phyloP scores from a whole-genome alignment of 1,140 invertebrate genomes.

The Aphelenchoides fujianensis region DNA sequence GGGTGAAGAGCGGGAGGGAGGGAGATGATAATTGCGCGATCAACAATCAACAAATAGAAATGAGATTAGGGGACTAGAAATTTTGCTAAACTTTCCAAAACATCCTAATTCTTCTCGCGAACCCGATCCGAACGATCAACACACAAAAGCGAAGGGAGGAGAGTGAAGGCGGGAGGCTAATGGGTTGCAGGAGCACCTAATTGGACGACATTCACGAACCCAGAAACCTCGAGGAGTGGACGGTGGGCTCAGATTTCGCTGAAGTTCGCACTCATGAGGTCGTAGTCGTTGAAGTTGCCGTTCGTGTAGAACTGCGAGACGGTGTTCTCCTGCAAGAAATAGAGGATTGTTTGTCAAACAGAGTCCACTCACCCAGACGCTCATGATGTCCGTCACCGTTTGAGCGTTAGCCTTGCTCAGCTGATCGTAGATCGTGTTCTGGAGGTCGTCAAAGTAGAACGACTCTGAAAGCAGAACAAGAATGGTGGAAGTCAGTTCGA shows the following conservation, averaged over 20 bases:
- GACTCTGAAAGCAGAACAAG: slow-evolving; percentile 37
- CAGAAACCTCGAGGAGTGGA: too few relatives aligned
- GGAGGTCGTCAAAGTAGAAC: slow-evolving; percentile 40
- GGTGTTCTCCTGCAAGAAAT: slow-evolving; percentile 25
- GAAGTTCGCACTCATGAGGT: slow-evolving; percentile 11
- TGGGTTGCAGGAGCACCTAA: too few relatives aligned
- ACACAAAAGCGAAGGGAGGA: too few relatives aligned
- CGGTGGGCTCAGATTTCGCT: slow-evolving; percentile 4
- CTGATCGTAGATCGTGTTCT: slow-evolving; percentile 40
- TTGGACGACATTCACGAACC: too few relatives aligned
- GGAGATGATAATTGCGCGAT: too few relatives aligned
- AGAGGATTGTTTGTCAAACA: background rate
- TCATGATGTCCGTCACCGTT: slow-evolving; percentile 35
- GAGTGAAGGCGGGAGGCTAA: too few relatives aligned
- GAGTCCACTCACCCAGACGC: slow-evolving; percentile 27
- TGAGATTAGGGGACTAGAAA: too few relatives aligned
- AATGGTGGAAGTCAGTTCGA: slow-evolving; percentile 13
- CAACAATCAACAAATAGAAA: too few relatives aligned
- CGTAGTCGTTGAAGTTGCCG: background rate
- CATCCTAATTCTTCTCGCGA: too few relatives aligned
- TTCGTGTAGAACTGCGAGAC: slow-evolving; percentile 22
- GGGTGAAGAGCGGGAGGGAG: too few relatives aligned
- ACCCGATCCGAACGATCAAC: too few relatives aligned
- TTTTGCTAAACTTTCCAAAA: too few relatives aligned
- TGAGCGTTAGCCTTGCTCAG: slow-evolving; percentile 21